phyloP scores from a whole-genome alignment of 2,797 vertebrate species.

The Neosilurus mollespiculum region DNA sequence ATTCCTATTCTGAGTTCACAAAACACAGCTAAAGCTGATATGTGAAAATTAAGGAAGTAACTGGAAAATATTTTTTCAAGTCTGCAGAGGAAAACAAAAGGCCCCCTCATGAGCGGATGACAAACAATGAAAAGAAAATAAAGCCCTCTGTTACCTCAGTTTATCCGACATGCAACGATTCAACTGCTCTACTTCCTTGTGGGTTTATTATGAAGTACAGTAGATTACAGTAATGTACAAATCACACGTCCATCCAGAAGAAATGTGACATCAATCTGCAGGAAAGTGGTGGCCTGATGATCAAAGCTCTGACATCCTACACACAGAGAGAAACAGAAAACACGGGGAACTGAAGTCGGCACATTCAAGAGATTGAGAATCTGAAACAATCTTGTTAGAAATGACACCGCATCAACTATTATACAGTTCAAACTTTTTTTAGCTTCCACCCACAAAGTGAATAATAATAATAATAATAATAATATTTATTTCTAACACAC shows the following conservation, averaged over 20 bases:
- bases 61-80: constrained; percentile 5
- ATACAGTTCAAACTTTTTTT: too few species aligned
- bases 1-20: constrained; percentile 25
- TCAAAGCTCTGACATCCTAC: not conserved
- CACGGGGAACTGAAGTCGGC: not conserved
- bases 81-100: not conserved
- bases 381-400: too few species aligned
- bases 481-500: too few species aligned
- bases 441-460: too few species aligned
- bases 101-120: not conserved
- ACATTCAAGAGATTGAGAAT: not conserved
- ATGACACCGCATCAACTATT: too few species aligned
- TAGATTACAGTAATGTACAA: constrained; percentile 46
- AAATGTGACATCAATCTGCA: not conserved
- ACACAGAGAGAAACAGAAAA: not conserved
- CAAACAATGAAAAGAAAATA: constrained; percentile 2
- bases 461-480: too few species aligned
- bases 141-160: constrained; percentile 22
- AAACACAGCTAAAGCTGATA: constrained; percentile 20
- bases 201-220: constrained; percentile 37
- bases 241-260: not conserved
- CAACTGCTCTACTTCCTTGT: constrained; percentile 1
- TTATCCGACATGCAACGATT: constrained; percentile 40
- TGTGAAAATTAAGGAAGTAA: constrained; percentile 9
- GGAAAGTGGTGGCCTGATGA: not conserved